Percentiles rank a stretch among this genome's conserved stretches.
phyloP scores from a whole-genome alignment of 1,140 invertebrate species.

The Ceratina calcarata region DNA sequence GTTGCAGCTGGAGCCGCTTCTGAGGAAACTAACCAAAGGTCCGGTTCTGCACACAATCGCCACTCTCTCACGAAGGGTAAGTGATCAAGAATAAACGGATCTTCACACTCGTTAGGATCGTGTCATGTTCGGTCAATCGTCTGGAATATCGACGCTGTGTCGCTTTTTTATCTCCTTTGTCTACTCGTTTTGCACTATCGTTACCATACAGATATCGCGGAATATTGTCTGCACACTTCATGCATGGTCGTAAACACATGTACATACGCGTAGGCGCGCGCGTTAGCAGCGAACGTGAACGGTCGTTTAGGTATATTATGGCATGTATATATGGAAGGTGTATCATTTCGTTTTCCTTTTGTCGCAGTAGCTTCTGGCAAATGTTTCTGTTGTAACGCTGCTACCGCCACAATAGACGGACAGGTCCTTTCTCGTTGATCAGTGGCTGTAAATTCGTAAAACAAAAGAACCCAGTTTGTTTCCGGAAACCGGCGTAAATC shows the following conservation, averaged over 20 bases:
- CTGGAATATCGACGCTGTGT: constrained; percentile 10
- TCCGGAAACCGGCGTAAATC: background rate
- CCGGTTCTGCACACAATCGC: constrained; percentile 79
- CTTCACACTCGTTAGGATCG: background rate
- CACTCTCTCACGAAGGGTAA: constrained; percentile 80
- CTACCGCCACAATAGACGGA: background rate
- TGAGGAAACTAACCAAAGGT: constrained; percentile 79
- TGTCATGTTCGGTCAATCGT: background rate
- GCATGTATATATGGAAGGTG: constrained; percentile 7
- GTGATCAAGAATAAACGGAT: constrained; percentile 12
- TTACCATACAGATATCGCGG: background rate
- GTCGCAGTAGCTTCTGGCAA: background rate
- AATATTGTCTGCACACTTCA: background rate
- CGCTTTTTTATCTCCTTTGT: background rate
- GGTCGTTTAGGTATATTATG: background rate
- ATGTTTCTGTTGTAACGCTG: background rate
- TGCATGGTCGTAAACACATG: constrained; percentile 22
- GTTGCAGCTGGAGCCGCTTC: constrained; percentile 79
- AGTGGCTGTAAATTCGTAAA: constrained; percentile 38
- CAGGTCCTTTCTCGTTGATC: constrained; percentile 30
- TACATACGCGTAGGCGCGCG: too few relatives aligned
- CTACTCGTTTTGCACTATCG: constrained; percentile 1
- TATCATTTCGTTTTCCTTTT: constrained; percentile 19
- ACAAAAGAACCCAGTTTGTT: background rate
- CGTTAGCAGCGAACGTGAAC: background rate